Evolutionary conservation across 2,888 invertebrate species (phyloP), one percentile per base, ranked within the genome.

Genomic region (Lithodes maja): DNA sequence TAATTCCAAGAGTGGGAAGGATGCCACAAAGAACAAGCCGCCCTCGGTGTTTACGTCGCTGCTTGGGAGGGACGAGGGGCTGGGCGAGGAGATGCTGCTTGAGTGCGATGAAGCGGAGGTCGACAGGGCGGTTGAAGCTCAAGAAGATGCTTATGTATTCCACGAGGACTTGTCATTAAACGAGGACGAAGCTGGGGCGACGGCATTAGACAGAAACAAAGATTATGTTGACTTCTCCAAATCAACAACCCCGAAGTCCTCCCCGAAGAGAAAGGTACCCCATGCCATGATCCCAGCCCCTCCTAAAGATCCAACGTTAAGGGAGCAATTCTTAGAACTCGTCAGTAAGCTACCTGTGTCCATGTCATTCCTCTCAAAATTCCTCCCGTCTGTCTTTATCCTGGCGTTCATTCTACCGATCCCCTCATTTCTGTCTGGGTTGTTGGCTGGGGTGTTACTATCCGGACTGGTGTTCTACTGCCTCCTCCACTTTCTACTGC

Each of bases 391-490:
- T n/a, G 33, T 90, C 3, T 86, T 91, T 80, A n/a, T 88, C 9
- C 71, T 90, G n/a, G 86, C 88, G 49, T 90, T 91, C 79, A 53
- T 90, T 1, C 71, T 90, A 53, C 94, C 94, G 0, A 93, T 94
- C 91, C 93, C 93, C 1, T 93, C 94, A 91, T 92, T 94, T 87
- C 94, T 94, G 94, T 94, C 94, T 91, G 95, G 95, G 2, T 94
- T 95, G 89, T 92, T 95, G 15, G 92, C 95, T 50, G 95, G 95
- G 0, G 92, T 95, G 49, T 94, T 94, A 94, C 93, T 93, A 86
- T 94, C 94, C 87, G 94, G 93, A 92, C 93, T 94, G 12, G 92
- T 92, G 1, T 94, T 93, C 89, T 94, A 94, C 90, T 90, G 83
- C 69, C 55, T 88, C 17, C 74, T 88, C 3, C 83, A 85, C 15